phyloP scores from a whole-genome alignment of 2,113 vertebrate genomes.

The Hypocryptadius cinnamomeus region DNA sequence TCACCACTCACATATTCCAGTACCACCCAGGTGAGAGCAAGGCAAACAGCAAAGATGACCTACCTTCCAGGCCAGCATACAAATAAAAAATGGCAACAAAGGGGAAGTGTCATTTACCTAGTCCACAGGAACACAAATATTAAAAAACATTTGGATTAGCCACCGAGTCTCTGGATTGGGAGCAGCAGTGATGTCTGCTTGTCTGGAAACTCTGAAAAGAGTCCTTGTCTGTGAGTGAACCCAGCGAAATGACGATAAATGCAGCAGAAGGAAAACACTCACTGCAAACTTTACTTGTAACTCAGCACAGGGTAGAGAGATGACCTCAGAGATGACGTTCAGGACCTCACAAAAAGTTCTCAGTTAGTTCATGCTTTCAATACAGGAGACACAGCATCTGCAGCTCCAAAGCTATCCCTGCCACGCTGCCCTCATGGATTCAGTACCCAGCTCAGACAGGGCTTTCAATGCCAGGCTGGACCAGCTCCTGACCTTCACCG shows the following conservation, averaged over 20 bases:
- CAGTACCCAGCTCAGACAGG: background rate
- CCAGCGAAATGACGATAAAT: background rate
- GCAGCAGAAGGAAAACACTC: background rate
- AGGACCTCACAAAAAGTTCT: background rate
- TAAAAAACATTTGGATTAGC: constrained; percentile 51
- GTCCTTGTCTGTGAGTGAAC: constrained; percentile 23
- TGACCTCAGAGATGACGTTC: background rate
- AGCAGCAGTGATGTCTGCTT: constrained; percentile 38
- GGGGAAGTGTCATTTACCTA: constrained; percentile 27
- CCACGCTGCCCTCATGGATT: background rate
- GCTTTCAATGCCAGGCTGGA: background rate
- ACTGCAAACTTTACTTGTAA: background rate
- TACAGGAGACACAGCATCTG: background rate
- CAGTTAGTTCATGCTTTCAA: background rate
- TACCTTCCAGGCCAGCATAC: background rate
- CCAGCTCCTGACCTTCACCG: background rate
- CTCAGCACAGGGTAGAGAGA: background rate
- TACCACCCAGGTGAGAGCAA: background rate
- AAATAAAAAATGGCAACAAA: constrained; percentile 23
- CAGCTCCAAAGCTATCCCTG: background rate
- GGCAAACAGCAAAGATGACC: background rate
- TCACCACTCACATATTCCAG: background rate
- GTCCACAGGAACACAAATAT: constrained; percentile 42
- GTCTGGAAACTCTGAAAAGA: constrained; percentile 45
- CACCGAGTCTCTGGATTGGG: background rate